A percentile compares a stretch with the other conserved stretches of the same genome.
phyloP scores from a whole-genome alignment of 2,888 invertebrate genomes.

The Halictus ligatus region DNA sequence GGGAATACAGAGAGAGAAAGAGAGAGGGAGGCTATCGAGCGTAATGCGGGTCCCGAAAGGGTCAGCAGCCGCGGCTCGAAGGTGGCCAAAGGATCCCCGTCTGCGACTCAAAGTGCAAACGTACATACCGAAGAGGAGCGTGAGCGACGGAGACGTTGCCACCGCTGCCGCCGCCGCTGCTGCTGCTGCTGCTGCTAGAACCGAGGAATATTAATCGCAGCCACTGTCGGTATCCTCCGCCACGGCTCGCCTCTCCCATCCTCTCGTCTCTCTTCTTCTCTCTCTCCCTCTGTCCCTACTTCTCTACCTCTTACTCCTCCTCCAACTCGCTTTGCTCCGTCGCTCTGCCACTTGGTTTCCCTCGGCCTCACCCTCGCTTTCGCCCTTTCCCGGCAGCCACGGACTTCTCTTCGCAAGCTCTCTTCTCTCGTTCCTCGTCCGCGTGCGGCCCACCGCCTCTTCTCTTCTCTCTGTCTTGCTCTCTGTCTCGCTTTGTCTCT shows the following conservation, averaged over 20 bases:
- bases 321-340: slow-evolving; percentile 40
- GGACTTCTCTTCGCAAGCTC: slow-evolving; percentile 29
- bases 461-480: not conserved
- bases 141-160: slow-evolving; percentile 63
- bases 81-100: slow-evolving; percentile 49
- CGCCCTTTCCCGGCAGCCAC: slow-evolving; percentile 2
- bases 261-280: not conserved
- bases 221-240: slow-evolving; percentile 72
- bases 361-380: slow-evolving; percentile 40
- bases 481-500: not conserved
- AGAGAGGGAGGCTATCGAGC: slow-evolving; percentile 39
- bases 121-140: slow-evolving; percentile 60
- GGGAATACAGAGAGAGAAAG: not conserved
- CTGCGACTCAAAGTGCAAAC: slow-evolving; percentile 66
- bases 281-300: not conserved
- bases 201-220: slow-evolving; percentile 80
- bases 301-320: slow-evolving; percentile 45
- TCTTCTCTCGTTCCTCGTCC: slow-evolving; percentile 35
- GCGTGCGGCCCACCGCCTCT: slow-evolving; percentile 36
- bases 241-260: slow-evolving; percentile 34
- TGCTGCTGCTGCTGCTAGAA: slow-evolving; percentile 50
- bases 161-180: too few relatives aligned
- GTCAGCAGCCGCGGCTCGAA: slow-evolving; percentile 43
- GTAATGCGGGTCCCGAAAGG: slow-evolving; percentile 53
- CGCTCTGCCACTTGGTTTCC: slow-evolving; percentile 33